Conservation (phyloP, 1,140 invertebrate species). For the Lepidurus apus region DNA sequence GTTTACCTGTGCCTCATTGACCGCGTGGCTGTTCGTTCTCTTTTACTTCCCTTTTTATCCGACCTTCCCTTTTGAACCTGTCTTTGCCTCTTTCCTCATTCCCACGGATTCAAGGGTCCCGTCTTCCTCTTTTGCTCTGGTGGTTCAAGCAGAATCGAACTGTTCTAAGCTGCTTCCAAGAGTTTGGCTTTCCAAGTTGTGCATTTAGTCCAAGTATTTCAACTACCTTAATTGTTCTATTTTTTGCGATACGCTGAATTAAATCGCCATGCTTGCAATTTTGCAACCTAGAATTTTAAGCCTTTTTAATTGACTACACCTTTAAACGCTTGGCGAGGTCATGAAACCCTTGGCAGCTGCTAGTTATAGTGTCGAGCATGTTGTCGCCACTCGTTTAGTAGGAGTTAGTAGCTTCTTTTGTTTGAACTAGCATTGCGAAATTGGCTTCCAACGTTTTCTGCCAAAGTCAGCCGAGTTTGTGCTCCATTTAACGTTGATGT, state of each 20-base stretch:
- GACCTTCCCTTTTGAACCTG: background rate
- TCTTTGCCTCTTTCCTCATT: background rate
- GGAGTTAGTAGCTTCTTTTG: background rate
- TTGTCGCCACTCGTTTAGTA: no score
- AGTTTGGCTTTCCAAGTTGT: background rate
- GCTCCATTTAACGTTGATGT: background rate
- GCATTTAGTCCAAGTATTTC: no score
- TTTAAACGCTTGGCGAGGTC: background rate
- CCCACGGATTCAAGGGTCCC: background rate
- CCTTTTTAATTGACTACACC: background rate
- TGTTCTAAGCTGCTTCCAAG: background rate
- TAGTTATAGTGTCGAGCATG: background rate
- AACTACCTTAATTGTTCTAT: no score
- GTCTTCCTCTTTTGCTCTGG: background rate
- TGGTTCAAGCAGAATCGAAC: background rate
- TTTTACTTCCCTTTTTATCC: conserved; percentile 8
- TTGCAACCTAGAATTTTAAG: background rate
- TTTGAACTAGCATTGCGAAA: background rate
- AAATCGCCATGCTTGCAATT: background rate
- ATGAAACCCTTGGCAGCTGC: background rate
- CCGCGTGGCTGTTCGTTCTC: background rate
- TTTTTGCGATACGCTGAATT: no score
- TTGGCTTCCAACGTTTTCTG: background rate
- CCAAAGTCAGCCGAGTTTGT: background rate
- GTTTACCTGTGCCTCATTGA: conserved; percentile 13